Base-by-base conservation (phyloP, 1,140 invertebrate species). In the Magallana gigas region DNA sequence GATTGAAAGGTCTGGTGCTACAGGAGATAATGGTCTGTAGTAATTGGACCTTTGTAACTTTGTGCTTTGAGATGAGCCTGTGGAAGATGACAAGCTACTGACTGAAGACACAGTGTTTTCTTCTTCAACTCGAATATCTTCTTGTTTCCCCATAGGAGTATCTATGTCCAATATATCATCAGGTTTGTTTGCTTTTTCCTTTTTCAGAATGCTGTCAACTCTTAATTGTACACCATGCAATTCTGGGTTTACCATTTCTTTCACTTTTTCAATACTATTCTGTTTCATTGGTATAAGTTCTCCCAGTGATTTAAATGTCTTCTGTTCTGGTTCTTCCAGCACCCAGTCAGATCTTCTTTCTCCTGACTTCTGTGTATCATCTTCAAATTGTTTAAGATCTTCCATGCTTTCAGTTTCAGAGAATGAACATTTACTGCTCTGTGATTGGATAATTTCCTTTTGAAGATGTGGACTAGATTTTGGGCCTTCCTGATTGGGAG, bases 1-100 rank as follows among this genome's bases (percentile, higher is more conserved):
- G 16, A 64, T 64, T 16, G 60, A 64, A 12, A 64, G 7, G 14
- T 64, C 60, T 7, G 60, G 8, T n/a, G 60, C 7, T 18, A 64
- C 14, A n/a, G 60, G 60, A 64, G 60, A 64, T 8, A 64, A 64
- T 64, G 60, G 60, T 64, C 60, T 64, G 60, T 64, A 64, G 60
- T 64, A 64, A 16, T 64, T 64, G 16, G 60, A 64, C 60, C 60
- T 64, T 64, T 16, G 18, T 18, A 64, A 16, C 23, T 11, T 76
- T 76, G 23, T 11, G 36, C 18, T 36, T 76, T 76, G 23, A 12
- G 68, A 76, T 76, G 68, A 76, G 8, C 23, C 29, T 76, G 68
- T 29, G 36, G 11, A 29, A 9, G 68, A 76, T 76, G 68, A 76
- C 23, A 76, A 76, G 36, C 8, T 48, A 29, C 68, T 76, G 18